Conservation (phyloP, 2,888 invertebrate genomes). For the Globia sparganii region DNA sequence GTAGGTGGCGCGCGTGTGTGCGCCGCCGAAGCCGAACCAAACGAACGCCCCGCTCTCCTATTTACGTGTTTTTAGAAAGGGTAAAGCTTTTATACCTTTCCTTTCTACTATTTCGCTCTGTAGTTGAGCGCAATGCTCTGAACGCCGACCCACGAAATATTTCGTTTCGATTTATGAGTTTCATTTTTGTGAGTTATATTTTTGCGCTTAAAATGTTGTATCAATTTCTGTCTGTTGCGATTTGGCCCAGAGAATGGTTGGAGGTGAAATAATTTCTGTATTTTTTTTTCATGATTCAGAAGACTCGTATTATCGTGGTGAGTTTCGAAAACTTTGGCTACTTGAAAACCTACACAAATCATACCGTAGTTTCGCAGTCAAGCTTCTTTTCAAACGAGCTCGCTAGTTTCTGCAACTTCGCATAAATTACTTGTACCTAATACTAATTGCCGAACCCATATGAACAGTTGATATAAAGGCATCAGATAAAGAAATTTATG, state of each 20-base stretch:
- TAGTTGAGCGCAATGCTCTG: slow-evolving; percentile 84
- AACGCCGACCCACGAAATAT: slow-evolving; percentile 85
- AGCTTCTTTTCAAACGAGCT: neutral
- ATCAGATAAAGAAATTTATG: slow-evolving; percentile 74
- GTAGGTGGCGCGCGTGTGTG: slow-evolving; percentile 79
- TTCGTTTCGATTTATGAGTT: slow-evolving; percentile 88
- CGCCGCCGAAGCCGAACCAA: slow-evolving; percentile 77
- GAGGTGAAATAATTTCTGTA: slow-evolving; percentile 30
- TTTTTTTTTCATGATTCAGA: slow-evolving; percentile 29
- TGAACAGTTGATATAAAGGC: slow-evolving; percentile 65
- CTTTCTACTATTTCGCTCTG: slow-evolving; percentile 87
- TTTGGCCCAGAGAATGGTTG: slow-evolving; percentile 37
- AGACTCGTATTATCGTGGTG: neutral
- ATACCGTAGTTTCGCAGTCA: neutral
- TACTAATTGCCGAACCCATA: slow-evolving; percentile 48
- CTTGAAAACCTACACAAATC: neutral
- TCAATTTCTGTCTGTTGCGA: slow-evolving; percentile 71
- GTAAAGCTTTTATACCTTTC: slow-evolving; percentile 89
- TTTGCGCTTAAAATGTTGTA: slow-evolving; percentile 78
- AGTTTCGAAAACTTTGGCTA: neutral
- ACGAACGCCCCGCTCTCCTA: slow-evolving; percentile 83
- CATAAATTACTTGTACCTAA: slow-evolving; percentile 27
- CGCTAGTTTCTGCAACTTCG: neutral
- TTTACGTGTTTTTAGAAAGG: slow-evolving; percentile 90
- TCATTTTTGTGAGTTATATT: slow-evolving; percentile 83